Evolutionary conservation across 2,113 vertebrate genomes (phyloP).

Genomic region (Motacilla alba): DNA sequence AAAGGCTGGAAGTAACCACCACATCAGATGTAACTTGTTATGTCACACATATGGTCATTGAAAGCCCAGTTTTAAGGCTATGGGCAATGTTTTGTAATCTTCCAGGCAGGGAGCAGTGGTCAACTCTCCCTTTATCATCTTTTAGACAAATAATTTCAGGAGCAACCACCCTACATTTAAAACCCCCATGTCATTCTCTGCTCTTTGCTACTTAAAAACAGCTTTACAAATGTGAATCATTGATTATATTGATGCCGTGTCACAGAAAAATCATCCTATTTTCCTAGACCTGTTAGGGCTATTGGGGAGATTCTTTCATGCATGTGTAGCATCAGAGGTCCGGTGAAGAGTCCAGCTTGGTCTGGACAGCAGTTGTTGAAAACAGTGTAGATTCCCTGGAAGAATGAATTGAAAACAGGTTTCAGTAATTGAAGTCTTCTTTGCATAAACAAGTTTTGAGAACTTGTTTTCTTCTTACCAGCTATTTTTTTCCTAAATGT

Average conservation of each 20-base stretch:
- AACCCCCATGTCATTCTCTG: background rate
- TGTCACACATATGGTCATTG: background rate
- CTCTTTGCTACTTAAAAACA: background rate
- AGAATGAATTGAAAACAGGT: background rate
- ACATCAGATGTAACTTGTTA: background rate
- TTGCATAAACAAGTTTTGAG: background rate
- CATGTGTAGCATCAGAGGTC: background rate
- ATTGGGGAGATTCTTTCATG: background rate
- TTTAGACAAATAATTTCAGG: background rate
- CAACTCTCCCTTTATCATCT: background rate
- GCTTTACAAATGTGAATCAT: accelerated
- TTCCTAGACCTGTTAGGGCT: background rate
- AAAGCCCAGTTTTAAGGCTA: background rate
- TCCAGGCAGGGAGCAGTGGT: background rate
- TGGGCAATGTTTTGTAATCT: background rate
- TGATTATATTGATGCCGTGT: background rate
- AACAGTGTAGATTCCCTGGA: background rate
- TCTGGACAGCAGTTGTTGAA: background rate
- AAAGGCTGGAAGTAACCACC: background rate
- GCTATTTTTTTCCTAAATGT: background rate
- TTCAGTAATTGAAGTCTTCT: background rate
- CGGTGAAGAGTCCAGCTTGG: background rate
- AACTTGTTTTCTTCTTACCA: background rate
- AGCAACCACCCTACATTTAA: background rate
- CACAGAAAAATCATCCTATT: background rate